Evolutionary conservation across 2,113 vertebrate species (phyloP), one percentile per base, ranked within the genome.

Genomic region (Platysteira castanea): DNA sequence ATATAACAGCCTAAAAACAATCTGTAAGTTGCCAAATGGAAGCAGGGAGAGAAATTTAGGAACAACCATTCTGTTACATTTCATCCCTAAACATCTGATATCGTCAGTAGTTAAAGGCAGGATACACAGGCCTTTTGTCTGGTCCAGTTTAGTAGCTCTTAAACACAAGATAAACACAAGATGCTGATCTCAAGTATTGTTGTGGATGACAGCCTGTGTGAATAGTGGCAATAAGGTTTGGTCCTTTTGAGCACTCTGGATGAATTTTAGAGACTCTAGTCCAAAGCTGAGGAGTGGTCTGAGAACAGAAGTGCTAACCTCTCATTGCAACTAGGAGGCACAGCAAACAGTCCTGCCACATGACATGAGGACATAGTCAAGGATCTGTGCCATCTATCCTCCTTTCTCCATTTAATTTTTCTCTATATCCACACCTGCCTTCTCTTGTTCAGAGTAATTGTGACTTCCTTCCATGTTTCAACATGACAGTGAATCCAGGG

Each of bases 281-380:
- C 31, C 54, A 77, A 87, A 77, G 37, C 5, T 65, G 57, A 92
- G 67, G 28, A 84, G 64, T 22, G 7, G 2, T 27, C n/a, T 74
- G 37, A 74, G 42, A 44, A 15, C 1, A 53, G 42, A 81, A 69
- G 21, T 2, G 0, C 12, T 41, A 41, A 20, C 1, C 17, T 24
- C 73, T 61, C 15, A 12, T 26, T 76, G 30, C 37, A 77, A 0
- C 28, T 53, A 4, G 6, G 37, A 60, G 33, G 28, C 47, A 23
- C 20, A 80, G 20, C 4, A 60, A 89, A 37, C 6, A 49, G 7
- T 76, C 21, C 31, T 84, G 31, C 28, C 67, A 20, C 37, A 22
- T 7, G 10, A 27, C 27, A 18, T 23, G 35, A 75, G 5, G 10
- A 75, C 81, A 13, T 5, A 75, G 44, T 35, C 61, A 42, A 22